Base-by-base conservation (phyloP, 1,140 invertebrate species). In the Lordiphosa mommai region DNA sequence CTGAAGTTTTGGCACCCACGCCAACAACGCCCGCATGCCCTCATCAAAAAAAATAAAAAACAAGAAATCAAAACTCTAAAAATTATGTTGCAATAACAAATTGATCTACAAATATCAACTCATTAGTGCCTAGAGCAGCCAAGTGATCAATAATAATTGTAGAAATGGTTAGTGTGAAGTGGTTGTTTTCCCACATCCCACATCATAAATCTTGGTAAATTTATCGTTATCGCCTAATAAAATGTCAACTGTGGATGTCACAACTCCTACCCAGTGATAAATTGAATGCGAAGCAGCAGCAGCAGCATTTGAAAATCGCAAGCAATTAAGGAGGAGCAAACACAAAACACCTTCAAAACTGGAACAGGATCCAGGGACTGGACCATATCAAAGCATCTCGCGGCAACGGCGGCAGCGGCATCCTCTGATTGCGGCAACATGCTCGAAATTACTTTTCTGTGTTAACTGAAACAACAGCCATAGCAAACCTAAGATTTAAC, bases 211-310 rank as follows among this genome's bases (percentile, higher is more conserved):
- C 77, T 84, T 69, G 55, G 68, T 84, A 72, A 84, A 84, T 84
- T 84, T 84, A 84, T 84, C 72, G 77, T 84, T 84, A 84, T 84
- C 77, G 57, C 49, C 77, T 74, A 84, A 84, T 84, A 84, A 84
- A 84, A 69, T 84, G 77, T 84, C 77, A 84, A 23, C 65, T 59
- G 65, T 38, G 43, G 37, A 66, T 71, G 73, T 61, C 36, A 58
- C 43, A 64, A 34, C 50, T 56, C 30, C 30, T 17, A 38, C 37
- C 55, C 30, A 40, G 56, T 85, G 72, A 85, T 85, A 84, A 84
- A 85, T 84, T 82, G 71, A 85, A 68, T 72, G 72, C 68, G 71
- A 73, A 14, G 40, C 40, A 27, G 20, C 20, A 23, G 4, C 65
- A 17, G 10, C 59, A 71, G 74, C 76, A 44, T 73, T 82, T 80